A percentile compares a stretch with the other conserved stretches of the same genome.
These are phyloP conservation scores for Archocentrus centrarchus DNA, from an alignment of 2,113 vertebrate species.

Conservation along the genomic window DNA sequence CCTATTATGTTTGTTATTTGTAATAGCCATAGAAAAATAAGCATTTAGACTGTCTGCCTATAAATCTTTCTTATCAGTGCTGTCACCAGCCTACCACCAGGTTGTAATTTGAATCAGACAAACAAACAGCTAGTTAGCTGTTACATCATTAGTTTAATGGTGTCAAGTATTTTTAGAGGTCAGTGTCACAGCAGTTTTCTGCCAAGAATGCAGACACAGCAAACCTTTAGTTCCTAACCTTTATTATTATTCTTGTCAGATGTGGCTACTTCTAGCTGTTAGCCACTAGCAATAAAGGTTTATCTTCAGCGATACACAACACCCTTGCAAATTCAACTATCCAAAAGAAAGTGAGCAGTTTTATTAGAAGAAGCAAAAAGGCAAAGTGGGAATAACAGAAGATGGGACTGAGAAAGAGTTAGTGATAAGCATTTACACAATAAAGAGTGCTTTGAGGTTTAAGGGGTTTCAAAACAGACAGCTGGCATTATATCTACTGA, in stretches of 20 bases:
- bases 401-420: too few species aligned
- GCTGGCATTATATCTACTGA: too few species aligned
- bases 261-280: rapidly evolving
- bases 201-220: background rate
- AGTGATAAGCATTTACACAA: too few species aligned
- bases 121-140: background rate
- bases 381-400: too few species aligned
- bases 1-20: background rate
- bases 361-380: too few species aligned
- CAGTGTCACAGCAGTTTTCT: background rate
- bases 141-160: background rate
- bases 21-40: background rate
- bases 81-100: background rate
- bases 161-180: background rate
- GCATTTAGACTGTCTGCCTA: too few species aligned
- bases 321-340: too few species aligned
- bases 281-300: background rate
- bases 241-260: background rate
- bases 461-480: too few species aligned
- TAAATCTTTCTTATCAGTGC: rapidly evolving
- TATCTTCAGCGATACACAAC: too few species aligned
- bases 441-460: too few species aligned
- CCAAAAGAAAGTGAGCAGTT: too few species aligned
- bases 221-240: background rate
- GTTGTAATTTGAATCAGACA: background rate